A percentile compares a stretch with the other conserved stretches of the same genome.
Conservation (phyloP, 2,888 invertebrate genomes). For the Sepioteuthis lessoniana region DNA sequence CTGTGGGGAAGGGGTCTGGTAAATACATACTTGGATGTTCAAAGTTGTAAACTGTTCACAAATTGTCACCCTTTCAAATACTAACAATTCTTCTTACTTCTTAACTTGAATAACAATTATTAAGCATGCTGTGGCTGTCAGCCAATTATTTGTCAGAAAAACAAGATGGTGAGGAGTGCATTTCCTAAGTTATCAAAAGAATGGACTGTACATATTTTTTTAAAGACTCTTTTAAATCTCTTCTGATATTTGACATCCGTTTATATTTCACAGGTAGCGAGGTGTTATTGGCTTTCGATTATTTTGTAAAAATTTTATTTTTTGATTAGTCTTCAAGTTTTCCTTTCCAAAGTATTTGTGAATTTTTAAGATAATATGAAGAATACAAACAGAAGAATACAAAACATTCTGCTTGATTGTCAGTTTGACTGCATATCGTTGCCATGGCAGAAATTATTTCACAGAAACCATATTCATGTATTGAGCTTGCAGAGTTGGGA, state of each 20-base stretch:
- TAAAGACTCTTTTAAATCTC: not conserved
- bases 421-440: not conserved
- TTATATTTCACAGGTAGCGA: not conserved
- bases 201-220: not conserved
- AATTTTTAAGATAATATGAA: not conserved
- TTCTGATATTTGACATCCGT: conserved; percentile 4
- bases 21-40: not conserved
- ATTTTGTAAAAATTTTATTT: too few species aligned
- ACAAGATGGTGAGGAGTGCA: not conserved
- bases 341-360: not conserved
- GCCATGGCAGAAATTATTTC: not conserved
- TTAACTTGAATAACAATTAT: not conserved
- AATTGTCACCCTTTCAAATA: not conserved
- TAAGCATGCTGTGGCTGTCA: not conserved
- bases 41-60: not conserved
- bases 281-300: not conserved
- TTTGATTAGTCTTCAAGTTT: not conserved
- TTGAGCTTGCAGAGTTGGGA: not conserved
- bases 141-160: not conserved
- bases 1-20: too few species aligned
- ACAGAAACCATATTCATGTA: not conserved
- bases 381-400: not conserved
- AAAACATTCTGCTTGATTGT: not conserved
- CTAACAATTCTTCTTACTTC: not conserved
- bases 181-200: not conserved